phyloP scores from a whole-genome alignment of 64 coral and sea anemone species.

The Montipora efflorescens region DNA sequence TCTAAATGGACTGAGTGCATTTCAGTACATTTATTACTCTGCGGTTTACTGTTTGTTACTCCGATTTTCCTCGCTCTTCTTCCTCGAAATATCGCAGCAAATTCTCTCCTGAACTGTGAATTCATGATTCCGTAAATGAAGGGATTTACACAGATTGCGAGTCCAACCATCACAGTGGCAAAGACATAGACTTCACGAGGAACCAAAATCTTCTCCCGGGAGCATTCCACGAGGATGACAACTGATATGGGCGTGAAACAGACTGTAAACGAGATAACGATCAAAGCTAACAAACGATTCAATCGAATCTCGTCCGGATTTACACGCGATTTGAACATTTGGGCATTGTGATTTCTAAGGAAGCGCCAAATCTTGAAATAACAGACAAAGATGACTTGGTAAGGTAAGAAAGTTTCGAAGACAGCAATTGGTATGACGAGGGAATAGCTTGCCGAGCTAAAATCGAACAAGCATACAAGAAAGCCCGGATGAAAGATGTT shows the following conservation, averaged over 20 bases:
- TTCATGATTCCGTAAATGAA: slow-evolving; percentile 70
- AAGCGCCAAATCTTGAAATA: slow-evolving; percentile 45
- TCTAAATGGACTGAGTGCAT: neutral
- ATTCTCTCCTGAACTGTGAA: slow-evolving; percentile 44
- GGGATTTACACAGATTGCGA: slow-evolving; percentile 34
- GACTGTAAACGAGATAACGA: slow-evolving; percentile 4
- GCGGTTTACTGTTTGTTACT: neutral
- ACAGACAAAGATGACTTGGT: slow-evolving; percentile 31
- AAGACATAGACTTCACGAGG: slow-evolving; percentile 53
- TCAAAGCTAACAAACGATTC: neutral
- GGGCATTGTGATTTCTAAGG: neutral
- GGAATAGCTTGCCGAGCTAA: slow-evolving; percentile 6
- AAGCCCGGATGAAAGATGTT: slow-evolving; percentile 25
- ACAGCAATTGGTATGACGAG: neutral
- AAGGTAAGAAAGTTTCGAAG: slow-evolving; percentile 19
- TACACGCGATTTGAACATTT: neutral
- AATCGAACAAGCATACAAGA: slow-evolving; percentile 26
- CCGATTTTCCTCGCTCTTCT: neutral
- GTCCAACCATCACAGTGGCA: neutral
- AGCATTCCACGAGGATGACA: slow-evolving; percentile 1
- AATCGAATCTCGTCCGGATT: slow-evolving; percentile 19
- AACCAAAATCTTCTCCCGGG: neutral
- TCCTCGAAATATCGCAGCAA: slow-evolving; percentile 27
- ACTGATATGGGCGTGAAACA: slow-evolving; percentile 29
- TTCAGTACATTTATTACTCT: neutral